These are phyloP conservation scores for Hycleus phaleratus DNA, from an alignment of 1,140 invertebrate species.

Conservation along the genomic window DNA sequence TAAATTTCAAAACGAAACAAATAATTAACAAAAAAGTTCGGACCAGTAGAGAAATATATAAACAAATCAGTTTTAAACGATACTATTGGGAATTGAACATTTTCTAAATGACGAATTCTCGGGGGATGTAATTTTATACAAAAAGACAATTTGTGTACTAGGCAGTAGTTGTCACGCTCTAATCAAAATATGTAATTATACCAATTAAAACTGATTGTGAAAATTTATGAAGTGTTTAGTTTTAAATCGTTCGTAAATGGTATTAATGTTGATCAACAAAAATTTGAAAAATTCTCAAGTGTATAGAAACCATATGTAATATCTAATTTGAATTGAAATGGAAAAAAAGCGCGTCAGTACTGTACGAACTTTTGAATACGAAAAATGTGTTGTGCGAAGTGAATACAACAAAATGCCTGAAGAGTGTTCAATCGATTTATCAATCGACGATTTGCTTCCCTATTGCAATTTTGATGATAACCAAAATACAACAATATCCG, in stretches of 20 bases:
- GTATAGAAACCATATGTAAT: conserved; percentile 25
- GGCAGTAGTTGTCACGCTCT: conserved; percentile 34
- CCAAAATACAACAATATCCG: background rate
- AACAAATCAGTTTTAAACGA: too few relatives aligned
- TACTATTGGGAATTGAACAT: background rate
- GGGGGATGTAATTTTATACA: conserved; percentile 33
- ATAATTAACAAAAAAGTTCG: too few relatives aligned
- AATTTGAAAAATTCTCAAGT: conserved; percentile 27
- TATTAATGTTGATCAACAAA: conserved; percentile 16
- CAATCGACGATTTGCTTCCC: background rate
- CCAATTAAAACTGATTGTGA: background rate
- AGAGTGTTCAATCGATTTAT: background rate
- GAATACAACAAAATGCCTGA: background rate
- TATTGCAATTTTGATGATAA: background rate
- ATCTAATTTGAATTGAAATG: conserved; percentile 24
- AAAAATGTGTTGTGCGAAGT: background rate
- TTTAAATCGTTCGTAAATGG: too few relatives aligned
- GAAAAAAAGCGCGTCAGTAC: conserved; percentile 1
- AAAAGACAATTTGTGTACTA: conserved; percentile 34
- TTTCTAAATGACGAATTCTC: conserved; percentile 24
- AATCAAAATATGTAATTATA: conserved; percentile 11
- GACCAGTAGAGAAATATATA: too few relatives aligned
- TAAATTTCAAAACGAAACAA: too few relatives aligned
- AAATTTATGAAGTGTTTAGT: too few relatives aligned
- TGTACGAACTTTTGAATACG: background rate